Evolutionary conservation across 64 coral and sea anemone genomes (phyloP).

Genomic region (Actinia tenebrosa): DNA sequence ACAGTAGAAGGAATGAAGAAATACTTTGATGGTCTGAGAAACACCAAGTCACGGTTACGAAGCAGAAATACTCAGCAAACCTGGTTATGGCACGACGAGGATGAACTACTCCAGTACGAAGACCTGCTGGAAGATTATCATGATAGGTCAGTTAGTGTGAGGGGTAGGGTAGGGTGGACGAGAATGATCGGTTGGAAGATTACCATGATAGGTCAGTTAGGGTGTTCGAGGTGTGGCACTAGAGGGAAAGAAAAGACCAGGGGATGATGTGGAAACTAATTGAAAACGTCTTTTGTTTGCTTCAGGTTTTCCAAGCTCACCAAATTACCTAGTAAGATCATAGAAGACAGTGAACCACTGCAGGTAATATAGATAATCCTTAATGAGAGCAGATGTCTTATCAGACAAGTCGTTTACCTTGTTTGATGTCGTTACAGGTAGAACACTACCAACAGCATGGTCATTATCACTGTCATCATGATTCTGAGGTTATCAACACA

Average conservation of each 20-base stretch:
- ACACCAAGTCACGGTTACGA: slow-evolving; percentile 45
- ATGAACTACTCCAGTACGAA: slow-evolving; percentile 91
- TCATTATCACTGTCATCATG: slow-evolving; percentile 95
- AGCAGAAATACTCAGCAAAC: slow-evolving; percentile 62
- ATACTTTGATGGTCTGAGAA: slow-evolving; percentile 47
- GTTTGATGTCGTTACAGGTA: slow-evolving; percentile 28
- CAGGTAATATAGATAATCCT: slow-evolving; percentile 46
- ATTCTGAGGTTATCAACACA: slow-evolving; percentile 64
- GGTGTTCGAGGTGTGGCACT: too few species aligned
- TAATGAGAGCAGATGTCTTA: too few species aligned
- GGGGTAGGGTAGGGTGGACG: too few species aligned
- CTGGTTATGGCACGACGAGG: slow-evolving; percentile 98
- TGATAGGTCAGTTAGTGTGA: slow-evolving; percentile 71
- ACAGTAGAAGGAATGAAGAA: slow-evolving; percentile 38
- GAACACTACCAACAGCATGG: slow-evolving; percentile 68
- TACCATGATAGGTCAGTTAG: too few species aligned
- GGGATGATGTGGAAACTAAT: too few species aligned
- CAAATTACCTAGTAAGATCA: slow-evolving; percentile 59
- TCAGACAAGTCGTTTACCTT: neutral
- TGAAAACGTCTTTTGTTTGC: neutral
- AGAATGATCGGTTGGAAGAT: too few species aligned
- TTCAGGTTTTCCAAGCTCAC: slow-evolving; percentile 75
- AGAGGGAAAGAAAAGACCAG: too few species aligned
- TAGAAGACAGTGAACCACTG: slow-evolving; percentile 90
- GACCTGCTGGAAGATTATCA: slow-evolving; percentile 89